Percentiles rank a stretch among this genome's conserved stretches.
Evolutionary conservation across 1,140 invertebrate genomes (phyloP).

Genomic region (Papilio machaon): DNA sequence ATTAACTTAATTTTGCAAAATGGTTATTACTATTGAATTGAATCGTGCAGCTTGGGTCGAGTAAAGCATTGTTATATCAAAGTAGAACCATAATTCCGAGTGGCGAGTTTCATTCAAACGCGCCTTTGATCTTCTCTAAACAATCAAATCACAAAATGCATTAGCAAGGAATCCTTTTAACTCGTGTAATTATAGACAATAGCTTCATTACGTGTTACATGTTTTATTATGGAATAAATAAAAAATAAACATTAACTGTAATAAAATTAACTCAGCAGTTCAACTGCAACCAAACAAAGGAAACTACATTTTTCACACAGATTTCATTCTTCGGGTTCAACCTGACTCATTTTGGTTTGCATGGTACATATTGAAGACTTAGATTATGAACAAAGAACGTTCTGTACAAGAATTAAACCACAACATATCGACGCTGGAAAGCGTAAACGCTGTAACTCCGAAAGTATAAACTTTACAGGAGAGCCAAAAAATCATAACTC

Average conservation of each 20-base stretch:
- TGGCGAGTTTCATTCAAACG: background rate
- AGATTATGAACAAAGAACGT: too few relatives aligned
- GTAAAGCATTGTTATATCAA: background rate
- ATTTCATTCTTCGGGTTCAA: too few relatives aligned
- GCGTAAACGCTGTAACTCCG: too few relatives aligned
- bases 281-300: too few relatives aligned
- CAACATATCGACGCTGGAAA: too few relatives aligned
- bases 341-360: too few relatives aligned
- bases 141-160: conserved; percentile 24
- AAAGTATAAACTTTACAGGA: too few relatives aligned
- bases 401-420: too few relatives aligned
- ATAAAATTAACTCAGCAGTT: background rate
- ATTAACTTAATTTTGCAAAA: background rate
- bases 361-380: too few relatives aligned
- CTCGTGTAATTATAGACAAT: conserved; percentile 15
- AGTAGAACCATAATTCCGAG: background rate
- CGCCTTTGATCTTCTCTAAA: conserved; percentile 18
- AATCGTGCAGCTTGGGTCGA: background rate
- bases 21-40: background rate
- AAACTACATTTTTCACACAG: too few relatives aligned
- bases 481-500: too few relatives aligned
- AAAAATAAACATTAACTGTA: background rate
- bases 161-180: conserved; percentile 16
- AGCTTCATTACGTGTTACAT: background rate
- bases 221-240: background rate